Conservation (phyloP, 64 coral and sea anemone species). For the Actinia tenebrosa region DNA sequence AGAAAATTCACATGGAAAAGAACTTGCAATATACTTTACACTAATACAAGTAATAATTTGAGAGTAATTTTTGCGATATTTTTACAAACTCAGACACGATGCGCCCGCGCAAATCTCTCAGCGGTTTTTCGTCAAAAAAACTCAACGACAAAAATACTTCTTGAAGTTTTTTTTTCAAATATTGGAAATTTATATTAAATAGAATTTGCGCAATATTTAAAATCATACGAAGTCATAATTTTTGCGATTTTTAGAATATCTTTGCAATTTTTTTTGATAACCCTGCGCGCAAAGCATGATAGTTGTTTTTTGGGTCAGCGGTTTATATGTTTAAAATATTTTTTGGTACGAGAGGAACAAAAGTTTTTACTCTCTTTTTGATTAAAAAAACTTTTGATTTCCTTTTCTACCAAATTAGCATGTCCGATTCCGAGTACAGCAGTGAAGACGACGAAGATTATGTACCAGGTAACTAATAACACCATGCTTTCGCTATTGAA, state of each 20-base stretch:
- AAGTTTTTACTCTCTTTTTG: neutral
- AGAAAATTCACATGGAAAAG: too few species aligned
- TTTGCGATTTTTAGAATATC: too few species aligned
- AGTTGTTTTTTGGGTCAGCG: neutral
- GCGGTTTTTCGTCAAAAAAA: too few species aligned
- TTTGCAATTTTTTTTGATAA: neutral
- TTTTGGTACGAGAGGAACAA: neutral
- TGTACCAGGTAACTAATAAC: conserved; percentile 54
- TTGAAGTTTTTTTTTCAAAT: too few species aligned
- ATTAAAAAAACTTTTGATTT: neutral
- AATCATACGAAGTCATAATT: neutral
- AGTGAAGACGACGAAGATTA: conserved; percentile 84
- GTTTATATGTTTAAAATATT: neutral
- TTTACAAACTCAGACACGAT: neutral
- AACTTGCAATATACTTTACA: too few species aligned
- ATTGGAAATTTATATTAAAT: too few species aligned
- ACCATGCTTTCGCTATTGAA: neutral
- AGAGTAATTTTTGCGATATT: neutral
- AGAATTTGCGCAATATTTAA: neutral
- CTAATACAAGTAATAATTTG: too few species aligned
- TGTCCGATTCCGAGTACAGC: conserved; percentile 70
- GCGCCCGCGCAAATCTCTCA: too few species aligned
- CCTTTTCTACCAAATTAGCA: neutral
- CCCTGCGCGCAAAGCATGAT: neutral
- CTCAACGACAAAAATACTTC: too few species aligned